Evolutionary conservation across 1,140 invertebrate genomes (phyloP), one percentile per base, ranked within the genome.

Genomic region (Drosophila murphyi): DNA sequence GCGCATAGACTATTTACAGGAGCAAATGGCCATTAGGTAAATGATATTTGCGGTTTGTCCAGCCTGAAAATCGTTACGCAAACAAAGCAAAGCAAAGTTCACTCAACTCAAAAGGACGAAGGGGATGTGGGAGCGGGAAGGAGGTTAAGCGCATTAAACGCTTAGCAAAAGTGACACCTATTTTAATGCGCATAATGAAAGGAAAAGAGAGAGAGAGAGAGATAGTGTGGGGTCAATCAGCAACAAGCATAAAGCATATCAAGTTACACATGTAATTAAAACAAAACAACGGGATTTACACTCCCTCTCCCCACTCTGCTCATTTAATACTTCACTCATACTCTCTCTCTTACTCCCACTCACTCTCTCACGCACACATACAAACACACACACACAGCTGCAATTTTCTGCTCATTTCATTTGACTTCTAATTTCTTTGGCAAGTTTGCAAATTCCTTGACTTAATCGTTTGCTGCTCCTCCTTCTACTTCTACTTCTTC

Each of bases 371-470:
- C 29, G 29, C 34, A 10, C 45, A n/a, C 37, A 20, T n/a, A 43
- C 12, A n/a, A 12, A 12, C 41, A 55, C 31, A 54, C 39, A 54
- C 37, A 48, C 52, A 32, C 39, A 48, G 63, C 43, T 50, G 48
- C 54, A 64, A 47, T 72, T 47, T 47, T 20, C 50, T 45, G 32
- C 50, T 47, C 59, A 72, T 60, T 52, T 41, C 68, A 45, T 50
- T 65, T 65, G 48, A 47, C 56, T 87, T 70, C 56, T 82, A 71
- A 78, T 75, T 86, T 60, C 45, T 45, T 76, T 70, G 52, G 52
- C 55, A 82, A 80, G 73, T 80, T 86, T 86, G 63, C 59, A 74
- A 88, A 74, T 88, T 77, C 67, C 72, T 80, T 65, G 68, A 61
- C 63, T 83, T 62, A 52, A 51, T 55, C 50, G 50, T 34, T 29